Evolutionary conservation across 2,888 invertebrate genomes (phyloP), one percentile per base, ranked within the genome.

Genomic region (Drosophila kuntzei): DNA sequence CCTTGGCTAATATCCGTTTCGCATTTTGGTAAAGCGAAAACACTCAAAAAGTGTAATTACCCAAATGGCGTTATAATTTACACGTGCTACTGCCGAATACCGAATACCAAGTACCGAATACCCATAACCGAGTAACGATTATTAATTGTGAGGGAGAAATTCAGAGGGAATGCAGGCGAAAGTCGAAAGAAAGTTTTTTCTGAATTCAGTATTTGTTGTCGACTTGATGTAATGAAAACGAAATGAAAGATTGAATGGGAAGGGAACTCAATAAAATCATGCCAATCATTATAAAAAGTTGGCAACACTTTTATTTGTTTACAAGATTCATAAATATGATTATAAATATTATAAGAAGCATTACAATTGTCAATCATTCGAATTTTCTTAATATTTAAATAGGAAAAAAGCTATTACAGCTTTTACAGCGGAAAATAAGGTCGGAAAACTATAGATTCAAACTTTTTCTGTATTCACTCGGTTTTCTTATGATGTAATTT

Each of bases 41-140:
- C 82, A 79, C 76, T 84, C 83, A 67, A 74, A 80, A 86, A 84
- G 80, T 83, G 87, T 84, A 84, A 86, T 84, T 84, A 81, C 81
- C 81, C 75, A 84, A 83, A 84, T 84, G 87, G 77, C 75, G 75
- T 76, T 79, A 80, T 82, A 86, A 84, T 81, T 84, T 81, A 85
- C 85, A 77, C 70, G 68, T 73, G 71, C 73, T 41, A 39, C 47
- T 64, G 7, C 25, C 43, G 14, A 18, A 43, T 11, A 11, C 32
- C 20, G 14, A 29, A 29, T 54, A 22, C 20, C 20, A 18, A 37
- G n/a, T 32, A 37, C 22, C 11, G 14, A n/a, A 11, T 25, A 49
- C 36, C 36, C 39, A 18, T 16, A 16, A 37, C 18, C 12, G 22
- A 60, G 49, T 20, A 34, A 49, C 20, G 32, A 9, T 47, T 29